Conservation (phyloP, 1,140 invertebrate species). For the Penaeus vannamei region DNA sequence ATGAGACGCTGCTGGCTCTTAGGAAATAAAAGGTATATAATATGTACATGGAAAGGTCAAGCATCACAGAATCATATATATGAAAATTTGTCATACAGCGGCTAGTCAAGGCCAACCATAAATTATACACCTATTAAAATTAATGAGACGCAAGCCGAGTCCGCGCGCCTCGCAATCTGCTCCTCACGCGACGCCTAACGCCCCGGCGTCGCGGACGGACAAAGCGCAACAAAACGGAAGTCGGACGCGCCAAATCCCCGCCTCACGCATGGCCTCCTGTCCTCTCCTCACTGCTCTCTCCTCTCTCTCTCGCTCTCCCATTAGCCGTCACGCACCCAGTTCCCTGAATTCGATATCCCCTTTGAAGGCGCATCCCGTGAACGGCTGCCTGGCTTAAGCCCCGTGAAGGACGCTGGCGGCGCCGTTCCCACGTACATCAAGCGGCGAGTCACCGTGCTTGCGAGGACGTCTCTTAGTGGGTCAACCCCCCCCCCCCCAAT, state of each 20-base stretch:
- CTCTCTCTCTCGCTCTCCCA: too few species aligned
- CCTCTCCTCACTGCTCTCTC: background rate
- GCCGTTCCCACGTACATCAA: too few species aligned
- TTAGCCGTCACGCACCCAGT: background rate
- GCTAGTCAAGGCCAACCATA: background rate
- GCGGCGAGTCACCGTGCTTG: too few species aligned
- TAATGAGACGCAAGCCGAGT: background rate
- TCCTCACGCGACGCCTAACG: background rate
- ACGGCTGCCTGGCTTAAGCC: too few species aligned
- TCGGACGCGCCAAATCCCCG: background rate
- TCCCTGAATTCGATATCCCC: background rate
- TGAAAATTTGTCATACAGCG: too few species aligned
- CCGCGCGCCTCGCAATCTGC: background rate
- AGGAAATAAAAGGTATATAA: conserved; percentile 10
- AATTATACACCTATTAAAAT: background rate
- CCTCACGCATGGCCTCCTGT: background rate
- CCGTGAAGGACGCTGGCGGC: too few species aligned
- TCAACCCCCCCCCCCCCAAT: too few species aligned
- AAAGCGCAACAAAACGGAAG: background rate
- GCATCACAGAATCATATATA: too few species aligned
- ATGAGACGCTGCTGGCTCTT: background rate
- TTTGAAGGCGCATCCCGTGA: too few species aligned
- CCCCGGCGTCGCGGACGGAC: background rate
- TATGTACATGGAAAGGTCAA: background rate
- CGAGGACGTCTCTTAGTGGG: too few species aligned